Evolutionary conservation across 2,113 vertebrate genomes (phyloP).

Genomic region (Laticauda colubrina): DNA sequence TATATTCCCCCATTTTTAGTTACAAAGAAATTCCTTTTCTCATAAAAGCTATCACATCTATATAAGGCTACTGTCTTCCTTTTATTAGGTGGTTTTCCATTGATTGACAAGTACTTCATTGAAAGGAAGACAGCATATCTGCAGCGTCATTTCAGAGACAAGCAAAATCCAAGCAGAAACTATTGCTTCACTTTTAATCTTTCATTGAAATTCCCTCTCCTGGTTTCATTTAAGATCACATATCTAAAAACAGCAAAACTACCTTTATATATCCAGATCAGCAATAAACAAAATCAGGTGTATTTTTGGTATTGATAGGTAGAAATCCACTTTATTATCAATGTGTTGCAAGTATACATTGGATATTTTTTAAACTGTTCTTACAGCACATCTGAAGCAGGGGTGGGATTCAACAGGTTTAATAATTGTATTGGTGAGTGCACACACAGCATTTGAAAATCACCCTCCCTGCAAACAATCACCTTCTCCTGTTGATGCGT

Average conservation of each 20-base stretch:
- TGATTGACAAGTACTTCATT: conserved; percentile 19
- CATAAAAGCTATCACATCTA: conserved; percentile 10
- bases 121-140: conserved; percentile 4
- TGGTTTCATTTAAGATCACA: background rate
- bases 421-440: too few relatives aligned
- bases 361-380: background rate
- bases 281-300: background rate
- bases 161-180: background rate
- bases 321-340: background rate
- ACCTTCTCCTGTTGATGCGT: too few relatives aligned
- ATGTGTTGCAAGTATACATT: background rate
- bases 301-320: background rate
- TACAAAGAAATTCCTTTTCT: conserved; percentile 28
- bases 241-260: background rate
- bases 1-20: conserved; percentile 1
- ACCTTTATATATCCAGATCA: background rate
- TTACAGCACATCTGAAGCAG: background rate
- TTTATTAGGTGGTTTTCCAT: conserved; percentile 4
- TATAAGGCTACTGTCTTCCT: conserved; percentile 9
- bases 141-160: background rate
- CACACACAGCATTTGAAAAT: too few relatives aligned
- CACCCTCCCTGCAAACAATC: too few relatives aligned
- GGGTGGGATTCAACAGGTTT: too few relatives aligned
- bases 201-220: background rate
- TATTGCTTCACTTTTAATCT: conserved; percentile 4